Evolutionary conservation across 2,888 invertebrate species (phyloP).

Genomic region (Conops quadrifasciatus): DNA sequence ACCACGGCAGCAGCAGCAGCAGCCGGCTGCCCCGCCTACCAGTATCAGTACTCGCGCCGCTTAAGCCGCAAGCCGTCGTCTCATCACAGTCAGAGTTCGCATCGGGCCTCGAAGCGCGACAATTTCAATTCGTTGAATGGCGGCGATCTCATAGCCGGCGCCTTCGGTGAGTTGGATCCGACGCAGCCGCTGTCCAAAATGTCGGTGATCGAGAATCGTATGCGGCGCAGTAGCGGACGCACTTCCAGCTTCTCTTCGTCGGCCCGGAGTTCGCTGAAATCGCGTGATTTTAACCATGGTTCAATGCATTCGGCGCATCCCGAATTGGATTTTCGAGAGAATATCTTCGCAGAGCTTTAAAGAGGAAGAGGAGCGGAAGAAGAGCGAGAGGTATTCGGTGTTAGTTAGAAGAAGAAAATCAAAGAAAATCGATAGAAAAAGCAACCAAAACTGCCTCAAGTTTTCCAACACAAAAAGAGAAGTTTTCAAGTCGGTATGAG

Average conservation of each 20-base stretch:
- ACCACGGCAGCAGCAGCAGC: constrained; percentile 40
- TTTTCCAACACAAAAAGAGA: background rate
- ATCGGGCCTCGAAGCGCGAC: constrained; percentile 58
- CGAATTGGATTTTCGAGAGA: constrained; percentile 63
- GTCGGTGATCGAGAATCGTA: constrained; percentile 62
- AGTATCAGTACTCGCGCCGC: constrained; percentile 60
- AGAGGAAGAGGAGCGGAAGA: background rate
- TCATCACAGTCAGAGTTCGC: constrained; percentile 34
- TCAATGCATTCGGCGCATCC: constrained; percentile 61
- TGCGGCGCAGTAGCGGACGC: constrained; percentile 57
- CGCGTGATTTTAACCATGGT: constrained; percentile 59
- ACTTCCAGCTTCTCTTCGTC: constrained; percentile 60
- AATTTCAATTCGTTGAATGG: constrained; percentile 60
- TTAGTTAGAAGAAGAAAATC: constrained; percentile 3
- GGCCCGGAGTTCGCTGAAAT: constrained; percentile 62
- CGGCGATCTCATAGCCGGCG: constrained; percentile 61
- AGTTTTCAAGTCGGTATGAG: background rate
- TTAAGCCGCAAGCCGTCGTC: constrained; percentile 60
- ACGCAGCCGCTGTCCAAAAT: constrained; percentile 62
- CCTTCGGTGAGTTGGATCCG: constrained; percentile 61
- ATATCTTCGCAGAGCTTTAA: constrained; percentile 64
- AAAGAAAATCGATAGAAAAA: constrained; percentile 5
- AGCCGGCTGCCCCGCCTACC: constrained; percentile 50
- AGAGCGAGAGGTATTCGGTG: background rate
- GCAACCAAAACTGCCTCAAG: too few relatives aligned